These are phyloP conservation scores for Lasioglossum figueresi DNA, from an alignment of 2,888 invertebrate species.

Conservation along the genomic window DNA sequence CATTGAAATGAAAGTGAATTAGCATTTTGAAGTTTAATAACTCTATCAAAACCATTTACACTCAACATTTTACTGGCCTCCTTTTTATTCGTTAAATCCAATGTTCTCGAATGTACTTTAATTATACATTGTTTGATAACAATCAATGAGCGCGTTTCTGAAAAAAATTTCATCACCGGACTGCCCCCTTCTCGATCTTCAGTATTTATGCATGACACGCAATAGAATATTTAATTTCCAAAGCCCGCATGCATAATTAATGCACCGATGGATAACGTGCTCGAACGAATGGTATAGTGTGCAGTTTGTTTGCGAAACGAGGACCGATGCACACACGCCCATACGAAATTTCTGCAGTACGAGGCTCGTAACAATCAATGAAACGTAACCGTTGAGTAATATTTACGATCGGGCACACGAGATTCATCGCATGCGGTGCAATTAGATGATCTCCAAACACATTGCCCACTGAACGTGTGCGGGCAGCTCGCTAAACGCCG, in stretches of 20 bases:
- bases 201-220: not conserved
- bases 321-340: not conserved
- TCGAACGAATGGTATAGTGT: not conserved
- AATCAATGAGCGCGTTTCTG: not conserved
- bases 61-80: not conserved
- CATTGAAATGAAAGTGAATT: not conserved
- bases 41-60: not conserved
- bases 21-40: not conserved
- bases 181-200: not conserved
- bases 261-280: not conserved
- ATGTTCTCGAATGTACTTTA: not conserved
- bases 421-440: not conserved
- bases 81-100: not conserved
- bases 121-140: not conserved
- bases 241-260: not conserved
- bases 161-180: not conserved
- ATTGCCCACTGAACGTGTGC: not conserved
- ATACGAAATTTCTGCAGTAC: not conserved
- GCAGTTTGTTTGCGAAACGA: not conserved
- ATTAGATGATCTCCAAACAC: constrained; percentile 5
- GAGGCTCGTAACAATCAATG: not conserved
- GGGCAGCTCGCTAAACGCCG: not conserved
- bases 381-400: not conserved
- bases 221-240: not conserved
- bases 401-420: not conserved